Evolutionary conservation across 2,797 vertebrate genomes (phyloP).

Genomic region (Chloroceryle amazona): DNA sequence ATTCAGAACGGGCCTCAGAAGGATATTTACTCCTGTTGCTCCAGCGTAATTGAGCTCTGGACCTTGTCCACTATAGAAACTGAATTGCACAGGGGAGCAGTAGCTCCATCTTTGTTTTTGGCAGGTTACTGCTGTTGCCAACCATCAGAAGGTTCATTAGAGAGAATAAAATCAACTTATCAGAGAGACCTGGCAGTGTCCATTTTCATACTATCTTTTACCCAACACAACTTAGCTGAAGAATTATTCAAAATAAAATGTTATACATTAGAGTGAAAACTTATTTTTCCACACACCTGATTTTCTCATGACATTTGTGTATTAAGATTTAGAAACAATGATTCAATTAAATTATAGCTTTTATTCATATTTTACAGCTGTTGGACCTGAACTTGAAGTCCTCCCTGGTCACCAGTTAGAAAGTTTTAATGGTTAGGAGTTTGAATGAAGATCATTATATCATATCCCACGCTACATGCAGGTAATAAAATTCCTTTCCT

Average conservation of each 20-base stretch:
- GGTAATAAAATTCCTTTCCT: constrained; percentile 78
- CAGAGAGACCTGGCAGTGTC: background rate
- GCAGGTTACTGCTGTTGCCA: background rate
- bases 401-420: constrained; percentile 78
- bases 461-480: constrained; percentile 72
- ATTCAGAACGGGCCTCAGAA: background rate
- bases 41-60: background rate
- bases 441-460: constrained; percentile 81
- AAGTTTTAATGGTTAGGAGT: constrained; percentile 78
- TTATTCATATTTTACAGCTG: constrained; percentile 80
- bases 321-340: constrained; percentile 73
- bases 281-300: constrained; percentile 34
- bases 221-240: background rate
- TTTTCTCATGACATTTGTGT: constrained; percentile 70
- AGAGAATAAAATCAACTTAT: background rate
- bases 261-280: constrained; percentile 26
- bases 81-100: background rate
- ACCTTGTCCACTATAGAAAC: background rate
- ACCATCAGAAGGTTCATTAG: background rate
- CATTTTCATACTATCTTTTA: background rate
- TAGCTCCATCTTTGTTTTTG: background rate
- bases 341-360: constrained; percentile 77
- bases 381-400: constrained; percentile 78
- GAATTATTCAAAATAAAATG: constrained; percentile 16
- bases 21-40: background rate